Evolutionary conservation across 1,140 invertebrate genomes (phyloP).

Genomic region (Drosophila eugracilis): DNA sequence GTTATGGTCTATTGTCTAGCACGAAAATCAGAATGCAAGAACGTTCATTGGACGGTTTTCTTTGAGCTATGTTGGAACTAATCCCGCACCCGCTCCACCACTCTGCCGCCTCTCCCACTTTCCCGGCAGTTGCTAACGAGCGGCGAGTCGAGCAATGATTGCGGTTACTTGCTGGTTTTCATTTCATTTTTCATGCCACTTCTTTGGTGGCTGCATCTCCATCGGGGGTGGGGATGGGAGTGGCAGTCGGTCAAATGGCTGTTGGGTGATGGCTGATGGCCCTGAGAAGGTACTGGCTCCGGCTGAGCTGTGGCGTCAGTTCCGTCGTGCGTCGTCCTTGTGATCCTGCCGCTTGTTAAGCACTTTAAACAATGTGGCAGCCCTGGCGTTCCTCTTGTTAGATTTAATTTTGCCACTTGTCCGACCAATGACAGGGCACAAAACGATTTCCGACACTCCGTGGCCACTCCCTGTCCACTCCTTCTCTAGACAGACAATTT

Average conservation of each 20-base stretch:
- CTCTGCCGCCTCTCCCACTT: constrained; percentile 2
- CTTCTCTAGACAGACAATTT: constrained; percentile 58
- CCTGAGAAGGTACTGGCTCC: constrained; percentile 38
- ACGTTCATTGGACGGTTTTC: constrained; percentile 33
- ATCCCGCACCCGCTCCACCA: neutral
- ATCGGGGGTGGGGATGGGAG: neutral
- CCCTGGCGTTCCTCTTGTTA: constrained; percentile 62
- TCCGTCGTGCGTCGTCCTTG: neutral
- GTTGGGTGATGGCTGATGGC: neutral
- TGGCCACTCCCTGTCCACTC: neutral
- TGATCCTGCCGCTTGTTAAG: constrained; percentile 63
- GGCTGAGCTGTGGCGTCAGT: constrained; percentile 11
- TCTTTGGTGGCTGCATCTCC: constrained; percentile 7
- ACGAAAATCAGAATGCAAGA: constrained; percentile 3
- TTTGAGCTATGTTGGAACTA: constrained; percentile 11
- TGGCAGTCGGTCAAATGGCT: neutral
- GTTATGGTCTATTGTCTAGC: too few relatives aligned
- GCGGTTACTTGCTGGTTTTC: constrained; percentile 78
- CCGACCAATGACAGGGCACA: constrained; percentile 76
- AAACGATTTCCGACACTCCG: constrained; percentile 54
- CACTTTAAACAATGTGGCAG: constrained; percentile 79
- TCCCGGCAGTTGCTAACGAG: constrained; percentile 59
- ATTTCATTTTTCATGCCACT: constrained; percentile 79
- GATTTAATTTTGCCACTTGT: constrained; percentile 82
- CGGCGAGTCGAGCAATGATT: constrained; percentile 78